Conservation (phyloP, 2,797 vertebrate species). For the Spinibarbus caldwelli region DNA sequence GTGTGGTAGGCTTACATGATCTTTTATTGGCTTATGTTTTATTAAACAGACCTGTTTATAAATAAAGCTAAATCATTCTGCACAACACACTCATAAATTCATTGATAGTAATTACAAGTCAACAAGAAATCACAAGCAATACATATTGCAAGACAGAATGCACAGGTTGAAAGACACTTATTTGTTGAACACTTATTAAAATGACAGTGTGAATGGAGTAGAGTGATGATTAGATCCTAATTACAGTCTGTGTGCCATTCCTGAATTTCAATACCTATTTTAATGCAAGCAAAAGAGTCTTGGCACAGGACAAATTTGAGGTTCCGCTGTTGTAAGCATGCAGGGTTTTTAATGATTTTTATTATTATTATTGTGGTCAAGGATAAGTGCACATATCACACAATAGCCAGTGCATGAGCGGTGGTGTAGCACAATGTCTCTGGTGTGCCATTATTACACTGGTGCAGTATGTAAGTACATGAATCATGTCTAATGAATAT, state of each 20-base stretch:
- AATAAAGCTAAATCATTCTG: background rate
- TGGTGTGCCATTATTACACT: conserved; percentile 39
- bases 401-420: background rate
- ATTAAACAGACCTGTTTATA: background rate
- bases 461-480: conserved; percentile 28
- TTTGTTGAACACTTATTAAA: background rate
- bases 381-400: background rate
- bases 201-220: conserved; percentile 3
- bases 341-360: conserved; percentile 11
- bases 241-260: conserved; percentile 13
- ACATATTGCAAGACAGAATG: background rate
- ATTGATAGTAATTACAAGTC: background rate
- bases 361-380: conserved; percentile 2
- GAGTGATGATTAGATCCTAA: conserved; percentile 8
- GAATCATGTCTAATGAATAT: conserved; percentile 46
- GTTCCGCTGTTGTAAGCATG: conserved; percentile 4
- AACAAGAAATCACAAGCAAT: background rate
- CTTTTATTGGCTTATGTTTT: background rate
- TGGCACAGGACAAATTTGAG: conserved; percentile 5
- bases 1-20: background rate
- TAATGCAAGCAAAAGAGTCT: conserved; percentile 17
- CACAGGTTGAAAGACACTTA: too few relatives aligned
- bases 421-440: background rate
- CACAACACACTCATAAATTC: background rate
- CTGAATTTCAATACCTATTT: conserved; percentile 21